A percentile compares a stretch with the other conserved stretches of the same genome.
phyloP scores from a whole-genome alignment of 2,113 vertebrate genomes.

The Lepidothrix coronata region DNA sequence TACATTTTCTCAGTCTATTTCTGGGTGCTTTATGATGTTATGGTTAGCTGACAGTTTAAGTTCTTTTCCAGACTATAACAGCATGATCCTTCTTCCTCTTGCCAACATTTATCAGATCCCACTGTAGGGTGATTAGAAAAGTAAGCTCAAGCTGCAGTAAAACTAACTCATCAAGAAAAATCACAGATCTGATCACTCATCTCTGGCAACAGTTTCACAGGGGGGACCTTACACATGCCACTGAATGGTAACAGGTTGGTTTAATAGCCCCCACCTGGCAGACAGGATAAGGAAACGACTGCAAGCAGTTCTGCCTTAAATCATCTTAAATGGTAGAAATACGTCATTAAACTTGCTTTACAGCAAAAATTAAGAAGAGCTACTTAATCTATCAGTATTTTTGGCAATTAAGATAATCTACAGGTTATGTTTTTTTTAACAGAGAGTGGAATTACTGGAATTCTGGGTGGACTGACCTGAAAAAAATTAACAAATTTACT shows the following conservation, averaged over 20 bases:
- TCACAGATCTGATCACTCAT: background rate
- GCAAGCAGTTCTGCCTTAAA: background rate
- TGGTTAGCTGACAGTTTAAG: background rate
- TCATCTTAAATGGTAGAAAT: background rate
- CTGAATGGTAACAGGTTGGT: background rate
- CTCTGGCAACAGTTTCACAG: background rate
- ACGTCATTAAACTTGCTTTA: background rate
- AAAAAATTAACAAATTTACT: background rate
- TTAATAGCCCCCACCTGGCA: background rate
- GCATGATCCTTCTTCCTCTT: background rate
- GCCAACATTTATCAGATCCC: background rate
- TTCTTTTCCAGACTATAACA: background rate
- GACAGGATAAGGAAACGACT: background rate
- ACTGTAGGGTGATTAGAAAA: background rate
- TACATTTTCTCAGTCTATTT: background rate
- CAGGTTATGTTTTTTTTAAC: background rate
- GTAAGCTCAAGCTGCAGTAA: background rate
- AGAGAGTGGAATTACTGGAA: background rate
- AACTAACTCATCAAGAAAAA: background rate
- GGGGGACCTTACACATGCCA: accelerated
- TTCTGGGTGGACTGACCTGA: background rate
- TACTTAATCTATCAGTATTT: background rate
- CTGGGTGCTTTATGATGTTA: background rate
- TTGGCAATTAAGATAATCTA: background rate
- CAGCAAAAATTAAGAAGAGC: background rate